Evolutionary conservation across 2,888 invertebrate genomes (phyloP).

Genomic region (Clusia tigrina): DNA sequence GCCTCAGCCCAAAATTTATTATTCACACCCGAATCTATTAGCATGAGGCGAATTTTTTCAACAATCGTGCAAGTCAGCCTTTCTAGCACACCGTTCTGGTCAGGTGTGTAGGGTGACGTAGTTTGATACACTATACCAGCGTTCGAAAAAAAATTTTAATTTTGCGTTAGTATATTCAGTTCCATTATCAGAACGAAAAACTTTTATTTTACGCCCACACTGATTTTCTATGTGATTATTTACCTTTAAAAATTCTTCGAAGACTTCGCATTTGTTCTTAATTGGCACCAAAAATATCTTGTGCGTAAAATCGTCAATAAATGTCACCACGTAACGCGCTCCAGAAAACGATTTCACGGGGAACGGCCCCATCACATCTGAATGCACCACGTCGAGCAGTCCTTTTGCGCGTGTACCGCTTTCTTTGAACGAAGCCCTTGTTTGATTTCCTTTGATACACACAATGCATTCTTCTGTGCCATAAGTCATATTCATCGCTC

Average conservation of each 20-base stretch:
- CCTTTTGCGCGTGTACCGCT: slow-evolving; percentile 1
- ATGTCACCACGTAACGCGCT: slow-evolving; percentile 16
- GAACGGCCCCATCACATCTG: slow-evolving; percentile 20
- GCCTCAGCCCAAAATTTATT: slow-evolving; percentile 30
- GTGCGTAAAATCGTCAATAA: slow-evolving; percentile 18
- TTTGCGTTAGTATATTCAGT: slow-evolving; percentile 9
- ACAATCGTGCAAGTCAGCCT: slow-evolving; percentile 23
- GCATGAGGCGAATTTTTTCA: slow-evolving; percentile 24
- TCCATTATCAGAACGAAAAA: slow-evolving; percentile 13
- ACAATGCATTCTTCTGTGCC: background rate
- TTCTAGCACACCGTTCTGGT: slow-evolving; percentile 30
- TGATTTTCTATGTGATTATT: slow-evolving; percentile 15
- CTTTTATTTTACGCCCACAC: slow-evolving; percentile 9
- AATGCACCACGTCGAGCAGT: slow-evolving; percentile 15
- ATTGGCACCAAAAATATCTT: slow-evolving; percentile 3
- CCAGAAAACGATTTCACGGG: background rate
- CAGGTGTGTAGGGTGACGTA: slow-evolving; percentile 20
- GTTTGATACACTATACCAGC: slow-evolving; percentile 11
- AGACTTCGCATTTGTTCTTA: slow-evolving; percentile 13
- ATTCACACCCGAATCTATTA: slow-evolving; percentile 19
- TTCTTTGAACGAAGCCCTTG: background rate
- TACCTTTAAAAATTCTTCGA: slow-evolving; percentile 22
- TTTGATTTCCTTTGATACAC: background rate
- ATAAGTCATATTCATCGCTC: background rate
- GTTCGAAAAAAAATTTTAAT: slow-evolving; percentile 2